Base-by-base conservation (phyloP, 2,888 invertebrate species). In the Pyralis farinalis region DNA sequence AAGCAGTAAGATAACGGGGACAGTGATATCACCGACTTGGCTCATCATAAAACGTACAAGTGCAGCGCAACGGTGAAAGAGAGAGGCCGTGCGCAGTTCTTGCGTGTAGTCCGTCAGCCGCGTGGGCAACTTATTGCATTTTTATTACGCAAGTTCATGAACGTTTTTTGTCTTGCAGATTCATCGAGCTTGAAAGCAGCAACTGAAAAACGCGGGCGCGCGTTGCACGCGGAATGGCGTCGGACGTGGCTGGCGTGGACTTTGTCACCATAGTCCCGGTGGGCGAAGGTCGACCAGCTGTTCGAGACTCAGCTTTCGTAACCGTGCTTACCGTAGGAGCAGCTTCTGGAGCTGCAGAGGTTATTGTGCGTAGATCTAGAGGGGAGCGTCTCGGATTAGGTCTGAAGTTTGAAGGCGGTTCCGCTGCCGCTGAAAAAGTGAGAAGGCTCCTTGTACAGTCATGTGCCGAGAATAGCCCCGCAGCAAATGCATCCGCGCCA, bases 351-450 rank as follows among this genome's bases (percentile, higher is more conserved):
- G 87, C 90, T 7, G 95, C 96, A 58, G 93, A 94, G 65, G 94
- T 97, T 27, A 91, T 93, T 39, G 94, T 98, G 37, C 95, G 95
- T 57, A 91, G 97, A 51, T 91, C 97, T 39, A 95, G 96, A 0
- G 97, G 97, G 0, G 97, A 97, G 67, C 92, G 96, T 28, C 91
- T 98, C 5, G 98, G 98, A 1, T 95, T 98, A 65, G 97, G 97
- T 0, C 86, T 98, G 1, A 96, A 97, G 71, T 97, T 98, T 69
- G 97, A 97, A 81, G 97, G 97, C 30, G 97, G 97, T 8, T 94
- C 95, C 28, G 94, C 95, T 53, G 94, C 94, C 25, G 91, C 92
- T 7, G 96, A 97, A 69, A 93, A 91, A 56, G 96, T 97, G 1
- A 91, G 94, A 46, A 91, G 95, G 53, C 91, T 98, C 36, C 94